Percentiles rank a stretch among this genome's conserved stretches.
Conservation (phyloP, 1,140 invertebrate species). For the Ceratitis capitata region DNA sequence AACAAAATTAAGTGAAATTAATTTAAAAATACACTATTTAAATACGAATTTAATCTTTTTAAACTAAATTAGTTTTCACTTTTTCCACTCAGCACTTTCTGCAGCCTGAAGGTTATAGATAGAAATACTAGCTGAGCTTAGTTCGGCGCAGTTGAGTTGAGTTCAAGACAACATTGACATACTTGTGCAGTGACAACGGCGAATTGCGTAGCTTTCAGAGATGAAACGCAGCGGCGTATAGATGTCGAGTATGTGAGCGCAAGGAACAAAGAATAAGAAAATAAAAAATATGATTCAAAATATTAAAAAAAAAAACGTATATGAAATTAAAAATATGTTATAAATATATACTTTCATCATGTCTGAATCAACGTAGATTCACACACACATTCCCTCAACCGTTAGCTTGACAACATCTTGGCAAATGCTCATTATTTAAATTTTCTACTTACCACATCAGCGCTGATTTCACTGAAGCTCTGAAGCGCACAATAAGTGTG, state of each 20-base stretch:
- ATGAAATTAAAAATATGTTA: background rate
- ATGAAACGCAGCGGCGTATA: background rate
- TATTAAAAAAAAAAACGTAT: conserved; percentile 4
- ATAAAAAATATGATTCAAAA: background rate
- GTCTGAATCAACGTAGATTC: background rate
- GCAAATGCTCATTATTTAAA: conserved; percentile 18
- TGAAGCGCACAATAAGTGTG: background rate
- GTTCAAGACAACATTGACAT: background rate
- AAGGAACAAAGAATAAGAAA: background rate
- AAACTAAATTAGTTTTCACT: background rate
- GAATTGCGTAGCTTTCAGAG: background rate
- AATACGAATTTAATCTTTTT: background rate
- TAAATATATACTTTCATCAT: background rate
- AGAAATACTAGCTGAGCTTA: background rate
- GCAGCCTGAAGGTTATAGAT: no score
- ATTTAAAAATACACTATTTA: no score
- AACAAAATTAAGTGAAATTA: no score
- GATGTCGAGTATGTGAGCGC: background rate
- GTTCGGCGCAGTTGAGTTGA: background rate
- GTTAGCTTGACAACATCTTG: background rate
- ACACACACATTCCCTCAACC: background rate
- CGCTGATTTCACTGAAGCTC: background rate
- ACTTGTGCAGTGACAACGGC: background rate
- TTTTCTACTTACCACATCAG: background rate
- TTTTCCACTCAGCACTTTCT: background rate